Evolutionary conservation across 1,140 invertebrate species (phyloP).

Genomic region (Pachypeltis micranthus): DNA sequence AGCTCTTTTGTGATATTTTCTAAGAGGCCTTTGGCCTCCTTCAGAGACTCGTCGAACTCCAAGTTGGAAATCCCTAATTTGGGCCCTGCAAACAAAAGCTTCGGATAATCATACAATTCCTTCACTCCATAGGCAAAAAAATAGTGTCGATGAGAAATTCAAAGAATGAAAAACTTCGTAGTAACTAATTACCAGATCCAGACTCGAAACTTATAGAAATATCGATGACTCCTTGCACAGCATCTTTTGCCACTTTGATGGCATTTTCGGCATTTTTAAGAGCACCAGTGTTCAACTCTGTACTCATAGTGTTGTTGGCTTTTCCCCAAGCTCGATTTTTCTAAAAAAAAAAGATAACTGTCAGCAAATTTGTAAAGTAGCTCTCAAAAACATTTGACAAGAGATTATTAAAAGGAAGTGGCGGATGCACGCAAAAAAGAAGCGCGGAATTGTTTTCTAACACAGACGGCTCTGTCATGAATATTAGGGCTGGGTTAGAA

Average conservation of each 20-base stretch:
- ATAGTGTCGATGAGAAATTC: too few relatives aligned
- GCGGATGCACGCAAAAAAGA: too few relatives aligned
- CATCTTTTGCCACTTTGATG: slow-evolving; percentile 15
- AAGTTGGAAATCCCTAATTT: slow-evolving; percentile 9
- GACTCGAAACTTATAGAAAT: slow-evolving; percentile 24
- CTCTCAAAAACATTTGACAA: too few relatives aligned
- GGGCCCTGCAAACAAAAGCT: neutral
- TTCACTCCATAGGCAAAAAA: neutral
- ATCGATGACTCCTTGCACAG: slow-evolving; percentile 24
- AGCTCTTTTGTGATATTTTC: slow-evolving; percentile 40
- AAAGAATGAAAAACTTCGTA: neutral
- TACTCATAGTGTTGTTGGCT: slow-evolving; percentile 31
- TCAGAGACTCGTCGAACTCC: slow-evolving; percentile 58
- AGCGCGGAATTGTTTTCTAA: too few relatives aligned
- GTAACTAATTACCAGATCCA: slow-evolving; percentile 17
- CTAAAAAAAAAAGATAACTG: neutral
- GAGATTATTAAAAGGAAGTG: too few relatives aligned
- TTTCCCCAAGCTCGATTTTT: slow-evolving; percentile 28
- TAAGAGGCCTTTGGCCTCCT: slow-evolving; percentile 57
- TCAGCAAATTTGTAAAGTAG: too few relatives aligned
- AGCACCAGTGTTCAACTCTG: slow-evolving; percentile 15
- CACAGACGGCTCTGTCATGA: too few relatives aligned
- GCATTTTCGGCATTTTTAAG: slow-evolving; percentile 8
- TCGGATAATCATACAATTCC: too few relatives aligned
- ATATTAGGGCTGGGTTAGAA: too few relatives aligned